These are phyloP conservation scores for chimpanzee (Pan troglodytes) DNA, from an alignment of 2,113 vertebrate species.

Conservation along the genomic window DNA sequence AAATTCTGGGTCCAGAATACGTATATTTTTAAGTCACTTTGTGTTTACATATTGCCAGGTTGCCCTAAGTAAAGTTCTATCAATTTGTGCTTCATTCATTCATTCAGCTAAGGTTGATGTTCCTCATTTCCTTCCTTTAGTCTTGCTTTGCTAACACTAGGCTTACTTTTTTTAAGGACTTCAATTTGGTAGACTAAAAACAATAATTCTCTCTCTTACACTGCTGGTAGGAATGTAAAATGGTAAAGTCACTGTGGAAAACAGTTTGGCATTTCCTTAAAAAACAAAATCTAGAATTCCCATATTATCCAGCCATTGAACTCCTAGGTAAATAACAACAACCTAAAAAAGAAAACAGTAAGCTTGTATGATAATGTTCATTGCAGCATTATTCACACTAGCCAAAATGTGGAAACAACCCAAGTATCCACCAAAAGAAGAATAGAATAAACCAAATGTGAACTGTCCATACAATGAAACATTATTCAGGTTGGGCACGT, in stretches of 20 bases:
- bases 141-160: not conserved
- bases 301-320: not conserved
- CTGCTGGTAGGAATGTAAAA: not conserved
- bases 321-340: not conserved
- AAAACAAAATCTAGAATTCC: not conserved
- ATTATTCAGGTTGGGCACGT: not conserved
- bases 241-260: not conserved
- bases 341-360: not conserved
- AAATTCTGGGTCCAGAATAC: not conserved
- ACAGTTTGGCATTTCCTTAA: not conserved
- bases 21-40: not conserved
- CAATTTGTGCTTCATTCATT: not conserved
- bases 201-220: not conserved
- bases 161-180: not conserved
- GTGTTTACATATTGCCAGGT: not conserved
- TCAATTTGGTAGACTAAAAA: not conserved
- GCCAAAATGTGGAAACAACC: not conserved
- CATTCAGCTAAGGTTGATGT: not conserved
- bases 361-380: not conserved
- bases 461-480: not conserved
- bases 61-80: not conserved
- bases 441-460: not conserved
- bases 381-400: not conserved
- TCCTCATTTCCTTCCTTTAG: not conserved
- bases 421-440: not conserved